Evolutionary conservation across 2,888 invertebrate genomes (phyloP).

Genomic region (Drosophila birchii): DNA sequence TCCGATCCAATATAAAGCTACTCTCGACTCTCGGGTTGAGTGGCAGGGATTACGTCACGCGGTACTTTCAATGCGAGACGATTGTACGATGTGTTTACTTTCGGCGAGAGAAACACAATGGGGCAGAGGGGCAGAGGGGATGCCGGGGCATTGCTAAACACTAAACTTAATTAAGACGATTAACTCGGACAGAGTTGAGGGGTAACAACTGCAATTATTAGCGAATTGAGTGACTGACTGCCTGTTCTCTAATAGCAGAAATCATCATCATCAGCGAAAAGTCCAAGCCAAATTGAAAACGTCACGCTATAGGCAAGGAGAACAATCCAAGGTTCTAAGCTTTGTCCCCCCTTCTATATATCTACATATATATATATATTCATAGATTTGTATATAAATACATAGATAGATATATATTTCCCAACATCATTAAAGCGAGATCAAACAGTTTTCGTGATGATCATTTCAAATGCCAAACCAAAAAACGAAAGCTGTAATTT

Average conservation of each 20-base stretch:
- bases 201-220: constrained; percentile 46
- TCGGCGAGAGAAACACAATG: constrained; percentile 13
- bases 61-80: constrained; percentile 34
- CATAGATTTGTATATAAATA: neutral
- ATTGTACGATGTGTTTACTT: constrained; percentile 37
- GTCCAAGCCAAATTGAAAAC: constrained; percentile 53
- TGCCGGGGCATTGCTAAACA: neutral
- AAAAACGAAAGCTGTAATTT: constrained; percentile 3
- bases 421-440: neutral
- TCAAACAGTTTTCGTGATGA: constrained; percentile 26
- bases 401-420: neutral
- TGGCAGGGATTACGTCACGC: constrained; percentile 33
- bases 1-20: constrained; percentile 1
- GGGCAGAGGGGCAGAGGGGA: neutral
- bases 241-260: constrained; percentile 31
- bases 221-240: neutral
- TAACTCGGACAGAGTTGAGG: constrained; percentile 14
- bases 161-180: constrained; percentile 43
- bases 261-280: neutral
- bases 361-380: neutral
- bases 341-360: neutral
- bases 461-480: constrained; percentile 12
- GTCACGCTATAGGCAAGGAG: constrained; percentile 55
- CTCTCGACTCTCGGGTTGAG: constrained; percentile 6
- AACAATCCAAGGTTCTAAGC: constrained; percentile 24